Conservation (phyloP, 1,140 invertebrate species). For the Antheraea pernyi region DNA sequence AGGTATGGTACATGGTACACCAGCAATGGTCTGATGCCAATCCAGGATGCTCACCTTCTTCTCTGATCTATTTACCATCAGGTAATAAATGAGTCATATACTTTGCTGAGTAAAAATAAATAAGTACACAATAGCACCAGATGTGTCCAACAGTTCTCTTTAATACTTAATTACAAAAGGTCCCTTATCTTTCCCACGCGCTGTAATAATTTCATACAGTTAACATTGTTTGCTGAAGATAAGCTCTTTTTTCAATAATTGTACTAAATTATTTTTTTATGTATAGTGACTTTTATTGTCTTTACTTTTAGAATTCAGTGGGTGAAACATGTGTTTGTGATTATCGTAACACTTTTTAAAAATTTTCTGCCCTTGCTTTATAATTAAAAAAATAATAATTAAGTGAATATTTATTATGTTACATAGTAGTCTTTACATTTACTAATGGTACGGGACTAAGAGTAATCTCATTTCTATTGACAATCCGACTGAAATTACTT, state of each 20-base stretch:
- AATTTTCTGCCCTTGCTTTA: too few relatives aligned
- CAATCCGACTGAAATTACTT: background rate
- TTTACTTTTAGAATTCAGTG: background rate
- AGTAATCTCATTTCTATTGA: background rate
- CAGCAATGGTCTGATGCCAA: background rate
- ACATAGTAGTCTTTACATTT: background rate
- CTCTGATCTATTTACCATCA: background rate
- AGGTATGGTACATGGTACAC: too few relatives aligned
- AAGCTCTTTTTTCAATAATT: background rate
- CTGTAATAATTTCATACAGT: background rate
- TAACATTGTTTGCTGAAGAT: background rate
- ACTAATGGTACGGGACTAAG: background rate
- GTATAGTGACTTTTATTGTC: background rate
- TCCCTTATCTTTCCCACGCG: slow-evolving; percentile 1
- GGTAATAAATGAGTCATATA: background rate
- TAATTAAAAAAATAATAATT: too few relatives aligned
- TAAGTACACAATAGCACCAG: background rate
- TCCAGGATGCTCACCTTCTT: background rate
- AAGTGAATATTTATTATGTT: background rate
- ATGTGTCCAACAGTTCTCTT: background rate
- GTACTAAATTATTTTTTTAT: background rate
- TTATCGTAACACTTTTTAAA: too few relatives aligned
- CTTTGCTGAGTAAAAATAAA: background rate
- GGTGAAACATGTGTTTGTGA: background rate
- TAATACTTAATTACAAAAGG: background rate